Percentiles rank a stretch among this genome's conserved stretches.
Evolutionary conservation across 2,113 vertebrate species (phyloP).

Genomic region (Labeo catla): DNA sequence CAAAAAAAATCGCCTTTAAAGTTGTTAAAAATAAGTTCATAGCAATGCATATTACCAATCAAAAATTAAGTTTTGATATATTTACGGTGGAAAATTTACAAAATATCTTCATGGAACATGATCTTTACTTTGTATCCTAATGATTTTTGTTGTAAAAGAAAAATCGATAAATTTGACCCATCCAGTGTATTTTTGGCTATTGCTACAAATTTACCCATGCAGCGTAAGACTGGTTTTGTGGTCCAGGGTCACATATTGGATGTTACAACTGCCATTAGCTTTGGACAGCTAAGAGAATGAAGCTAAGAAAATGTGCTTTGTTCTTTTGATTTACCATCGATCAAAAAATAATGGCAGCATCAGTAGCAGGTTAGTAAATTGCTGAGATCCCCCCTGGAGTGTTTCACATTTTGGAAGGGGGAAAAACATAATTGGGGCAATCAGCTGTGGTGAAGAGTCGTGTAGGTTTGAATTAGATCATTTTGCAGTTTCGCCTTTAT

Average conservation of each 20-base stretch:
- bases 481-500: constrained; percentile 49
- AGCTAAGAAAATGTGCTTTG: background rate
- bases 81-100: no score
- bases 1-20: no score
- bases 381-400: constrained; percentile 33
- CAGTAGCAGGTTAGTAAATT: constrained; percentile 23
- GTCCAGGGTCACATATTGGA: background rate
- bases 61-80: no score
- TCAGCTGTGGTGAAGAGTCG: constrained; percentile 30
- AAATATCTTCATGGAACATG: no score
- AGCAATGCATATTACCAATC: no score
- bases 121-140: no score
- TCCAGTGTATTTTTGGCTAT: no score
- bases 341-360: background rate
- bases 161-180: no score
- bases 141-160: no score
- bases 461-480: constrained; percentile 48
- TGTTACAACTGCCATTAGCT: background rate
- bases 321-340: background rate
- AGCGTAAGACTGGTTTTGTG: no score
- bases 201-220: no score
- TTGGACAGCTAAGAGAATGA: background rate
- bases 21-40: no score
- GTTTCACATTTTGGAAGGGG: constrained; percentile 47
- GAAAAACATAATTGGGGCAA: constrained; percentile 51